Conservation (phyloP, 1,140 invertebrate species). For the Halyomorpha halys region DNA sequence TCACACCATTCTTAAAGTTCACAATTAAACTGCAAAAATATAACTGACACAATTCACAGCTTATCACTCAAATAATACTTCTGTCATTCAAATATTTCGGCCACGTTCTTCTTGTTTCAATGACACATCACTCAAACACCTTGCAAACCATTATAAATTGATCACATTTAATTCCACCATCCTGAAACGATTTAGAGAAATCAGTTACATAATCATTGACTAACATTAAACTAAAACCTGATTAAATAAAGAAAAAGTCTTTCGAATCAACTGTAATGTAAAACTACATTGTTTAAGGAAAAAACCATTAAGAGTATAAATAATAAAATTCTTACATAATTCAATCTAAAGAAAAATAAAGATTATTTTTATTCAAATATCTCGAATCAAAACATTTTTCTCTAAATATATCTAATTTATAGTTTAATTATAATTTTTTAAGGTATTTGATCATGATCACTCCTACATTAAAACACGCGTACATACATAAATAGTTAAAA, state of each 20-base stretch:
- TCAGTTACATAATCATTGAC: slow-evolving; percentile 3
- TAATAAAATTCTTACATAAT: slow-evolving; percentile 1
- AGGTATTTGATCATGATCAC: neutral
- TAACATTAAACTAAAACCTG: neutral
- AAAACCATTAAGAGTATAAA: neutral
- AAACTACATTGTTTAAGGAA: neutral
- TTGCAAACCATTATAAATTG: slow-evolving; percentile 5
- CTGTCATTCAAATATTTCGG: neutral
- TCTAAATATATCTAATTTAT: slow-evolving; percentile 2
- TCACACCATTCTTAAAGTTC: slow-evolving; percentile 12
- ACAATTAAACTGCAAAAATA: slow-evolving; percentile 14
- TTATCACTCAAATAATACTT: neutral
- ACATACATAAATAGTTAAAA: slow-evolving; percentile 5
- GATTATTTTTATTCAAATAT: neutral
- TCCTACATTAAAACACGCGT: slow-evolving; percentile 14
- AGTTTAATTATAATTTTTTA: neutral
- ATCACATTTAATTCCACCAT: slow-evolving; percentile 4
- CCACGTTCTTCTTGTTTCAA: neutral
- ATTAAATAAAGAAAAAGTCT: neutral
- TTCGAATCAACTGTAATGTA: neutral
- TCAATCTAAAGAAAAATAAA: neutral
- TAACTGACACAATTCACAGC: slow-evolving; percentile 2
- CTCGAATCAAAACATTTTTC: slow-evolving; percentile 3
- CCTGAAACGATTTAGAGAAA: neutral
- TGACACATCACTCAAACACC: slow-evolving; percentile 4